Percentiles rank a stretch among this genome's conserved stretches.
phyloP scores from a whole-genome alignment of 2,888 invertebrate genomes.

The Saturnia japonica region DNA sequence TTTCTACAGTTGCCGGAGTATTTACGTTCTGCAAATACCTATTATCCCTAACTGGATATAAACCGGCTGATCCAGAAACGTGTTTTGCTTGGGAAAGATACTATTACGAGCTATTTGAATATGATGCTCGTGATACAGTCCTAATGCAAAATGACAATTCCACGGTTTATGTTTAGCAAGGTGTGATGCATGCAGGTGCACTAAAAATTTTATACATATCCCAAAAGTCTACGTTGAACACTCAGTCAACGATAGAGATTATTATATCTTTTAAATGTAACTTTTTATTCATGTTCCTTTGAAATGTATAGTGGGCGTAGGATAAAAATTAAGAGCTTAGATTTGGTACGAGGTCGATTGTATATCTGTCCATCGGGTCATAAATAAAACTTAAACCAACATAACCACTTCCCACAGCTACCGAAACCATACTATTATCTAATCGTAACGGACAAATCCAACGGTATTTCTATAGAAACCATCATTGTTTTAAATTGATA shows the following conservation, averaged over 20 bases:
- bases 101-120: too few species aligned
- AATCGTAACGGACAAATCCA: slow-evolving; percentile 53
- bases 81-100: too few species aligned
- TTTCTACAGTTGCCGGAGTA: too few species aligned
- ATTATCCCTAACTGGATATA: too few species aligned
- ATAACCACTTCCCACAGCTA: slow-evolving; percentile 44
- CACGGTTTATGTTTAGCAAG: too few species aligned
- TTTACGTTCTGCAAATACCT: too few species aligned
- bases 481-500: slow-evolving; percentile 45
- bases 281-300: slow-evolving; percentile 10
- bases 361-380: background rate
- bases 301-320: slow-evolving; percentile 11
- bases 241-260: background rate
- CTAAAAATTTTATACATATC: background rate
- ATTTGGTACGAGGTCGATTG: background rate
- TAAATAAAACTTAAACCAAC: slow-evolving; percentile 22
- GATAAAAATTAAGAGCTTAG: slow-evolving; percentile 1
- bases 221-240: background rate
- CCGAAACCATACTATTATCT: slow-evolving; percentile 45
- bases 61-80: too few species aligned
- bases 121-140: too few species aligned
- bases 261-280: background rate
- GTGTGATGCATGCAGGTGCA: too few species aligned
- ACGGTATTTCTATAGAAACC: slow-evolving; percentile 52
- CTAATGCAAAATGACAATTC: too few species aligned